Conservation (phyloP, 2,113 vertebrate species). For the Ophthalmolycus amberensis region DNA sequence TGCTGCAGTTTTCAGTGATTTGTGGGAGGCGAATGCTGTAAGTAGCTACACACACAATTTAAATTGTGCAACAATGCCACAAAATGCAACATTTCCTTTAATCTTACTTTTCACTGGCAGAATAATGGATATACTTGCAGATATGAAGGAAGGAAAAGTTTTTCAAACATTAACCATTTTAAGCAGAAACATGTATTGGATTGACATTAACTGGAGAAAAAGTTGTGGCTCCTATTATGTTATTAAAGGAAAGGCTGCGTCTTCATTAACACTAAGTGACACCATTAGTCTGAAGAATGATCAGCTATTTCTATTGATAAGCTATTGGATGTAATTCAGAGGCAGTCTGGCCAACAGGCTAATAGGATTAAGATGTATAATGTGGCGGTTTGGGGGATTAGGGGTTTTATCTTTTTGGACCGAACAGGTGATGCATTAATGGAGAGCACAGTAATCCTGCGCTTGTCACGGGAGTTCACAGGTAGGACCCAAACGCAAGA, state of each 20-base stretch:
- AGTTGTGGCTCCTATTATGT: not conserved
- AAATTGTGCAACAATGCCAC: not conserved
- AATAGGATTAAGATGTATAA: conserved; percentile 45
- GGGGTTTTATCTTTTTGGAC: conserved; percentile 37
- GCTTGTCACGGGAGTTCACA: too few relatives aligned
- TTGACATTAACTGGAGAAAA: not conserved
- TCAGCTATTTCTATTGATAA: not conserved
- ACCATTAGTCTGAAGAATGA: not conserved
- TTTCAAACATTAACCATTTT: not conserved
- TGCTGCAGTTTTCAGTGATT: not conserved
- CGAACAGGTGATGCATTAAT: conserved; percentile 30
- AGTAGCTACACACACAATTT: not conserved
- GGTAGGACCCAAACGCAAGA: too few relatives aligned
- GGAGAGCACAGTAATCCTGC: conserved; percentile 28
- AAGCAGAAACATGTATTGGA: not conserved
- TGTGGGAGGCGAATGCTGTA: not conserved
- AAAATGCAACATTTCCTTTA: not conserved
- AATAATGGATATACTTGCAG: not conserved
- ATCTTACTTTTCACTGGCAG: not conserved
- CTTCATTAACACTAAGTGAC: not conserved
- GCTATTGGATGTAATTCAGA: not conserved
- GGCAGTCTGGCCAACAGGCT: not conserved
- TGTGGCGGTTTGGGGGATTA: conserved; percentile 40
- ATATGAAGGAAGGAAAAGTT: not conserved
- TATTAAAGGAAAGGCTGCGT: not conserved